Conservation (phyloP, 2,888 invertebrate species). For the Campoletis raptor region DNA sequence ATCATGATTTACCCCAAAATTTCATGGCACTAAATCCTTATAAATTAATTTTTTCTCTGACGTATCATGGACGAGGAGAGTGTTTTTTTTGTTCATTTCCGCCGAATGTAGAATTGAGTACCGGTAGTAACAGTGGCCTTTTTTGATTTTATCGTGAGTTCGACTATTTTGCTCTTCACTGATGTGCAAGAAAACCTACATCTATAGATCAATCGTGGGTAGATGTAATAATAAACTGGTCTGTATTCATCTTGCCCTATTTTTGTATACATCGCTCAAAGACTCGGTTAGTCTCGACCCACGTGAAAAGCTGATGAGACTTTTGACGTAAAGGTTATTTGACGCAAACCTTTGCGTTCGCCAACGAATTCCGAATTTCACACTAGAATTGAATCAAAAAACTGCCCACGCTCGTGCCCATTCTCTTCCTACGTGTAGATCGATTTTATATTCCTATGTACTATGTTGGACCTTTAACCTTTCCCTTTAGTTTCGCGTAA, state of each 20-base stretch:
- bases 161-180: neutral
- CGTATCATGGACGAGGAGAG: neutral
- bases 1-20: neutral
- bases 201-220: neutral
- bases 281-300: slow-evolving; percentile 19
- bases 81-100: neutral
- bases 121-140: neutral
- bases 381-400: slow-evolving; percentile 1
- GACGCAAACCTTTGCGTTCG: slow-evolving; percentile 20
- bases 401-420: slow-evolving; percentile 53
- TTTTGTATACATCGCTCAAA: neutral
- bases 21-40: neutral
- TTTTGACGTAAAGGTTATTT: neutral
- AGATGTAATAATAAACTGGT: slow-evolving; percentile 4
- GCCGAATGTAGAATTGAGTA: neutral
- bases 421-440: slow-evolving; percentile 33
- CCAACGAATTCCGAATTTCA: slow-evolving; percentile 29
- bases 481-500: slow-evolving; percentile 24
- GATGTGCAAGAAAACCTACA: neutral
- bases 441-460: slow-evolving; percentile 16
- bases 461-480: slow-evolving; percentile 44
- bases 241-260: neutral
- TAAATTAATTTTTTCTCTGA: neutral
- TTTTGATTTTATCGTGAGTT: neutral
- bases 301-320: slow-evolving; percentile 3